phyloP scores from a whole-genome alignment of 64 coral and sea anemone genomes.

The Platygyra sinensis region DNA sequence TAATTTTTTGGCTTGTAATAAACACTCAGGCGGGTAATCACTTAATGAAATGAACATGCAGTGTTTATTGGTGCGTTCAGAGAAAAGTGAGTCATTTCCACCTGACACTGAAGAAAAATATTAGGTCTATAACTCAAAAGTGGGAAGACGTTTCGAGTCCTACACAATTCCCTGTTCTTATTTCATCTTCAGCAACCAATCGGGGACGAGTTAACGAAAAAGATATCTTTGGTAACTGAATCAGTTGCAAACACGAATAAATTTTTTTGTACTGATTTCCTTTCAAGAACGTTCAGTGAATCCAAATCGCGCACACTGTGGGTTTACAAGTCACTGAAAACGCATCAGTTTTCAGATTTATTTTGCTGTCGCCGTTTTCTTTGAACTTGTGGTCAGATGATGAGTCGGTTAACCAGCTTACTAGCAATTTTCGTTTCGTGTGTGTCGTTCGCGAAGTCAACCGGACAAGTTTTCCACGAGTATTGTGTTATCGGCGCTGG shows the following conservation, averaged over 20 bases:
- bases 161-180: not conserved
- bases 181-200: not conserved
- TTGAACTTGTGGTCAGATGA: not conserved
- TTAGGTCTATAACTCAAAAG: too few relatives aligned
- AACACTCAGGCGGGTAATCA: too few relatives aligned
- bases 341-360: not conserved
- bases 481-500: conserved; percentile 95
- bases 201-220: too few relatives aligned
- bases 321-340: not conserved
- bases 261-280: not conserved
- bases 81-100: too few relatives aligned
- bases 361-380: not conserved
- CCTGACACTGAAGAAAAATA: too few relatives aligned
- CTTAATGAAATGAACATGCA: too few relatives aligned
- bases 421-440: not conserved
- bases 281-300: not conserved
- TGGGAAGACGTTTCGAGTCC: too few relatives aligned
- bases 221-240: not conserved
- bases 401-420: not conserved
- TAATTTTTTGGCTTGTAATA: too few relatives aligned
- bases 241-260: not conserved
- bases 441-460: conserved; percentile 6
- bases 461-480: conserved; percentile 41
- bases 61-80: too few relatives aligned
- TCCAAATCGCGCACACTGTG: not conserved